Evolutionary conservation across 1,140 invertebrate species (phyloP).

Genomic region (Helicoverpa armigera): DNA sequence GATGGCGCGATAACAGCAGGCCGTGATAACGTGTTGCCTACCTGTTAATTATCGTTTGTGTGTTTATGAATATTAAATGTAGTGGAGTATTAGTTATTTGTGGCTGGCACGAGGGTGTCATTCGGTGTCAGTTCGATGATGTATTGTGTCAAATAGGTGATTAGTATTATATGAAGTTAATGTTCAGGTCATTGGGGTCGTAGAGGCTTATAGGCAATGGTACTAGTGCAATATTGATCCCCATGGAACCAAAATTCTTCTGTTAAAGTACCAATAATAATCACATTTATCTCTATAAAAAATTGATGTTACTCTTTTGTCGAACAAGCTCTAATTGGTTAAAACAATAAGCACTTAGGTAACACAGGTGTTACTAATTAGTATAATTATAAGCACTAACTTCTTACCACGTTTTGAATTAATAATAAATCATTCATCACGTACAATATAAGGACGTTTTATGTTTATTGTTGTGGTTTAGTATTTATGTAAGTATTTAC

Average conservation of each 20-base stretch:
- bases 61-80: slow-evolving; percentile 40
- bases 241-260: no score
- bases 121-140: not conserved
- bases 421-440: not conserved
- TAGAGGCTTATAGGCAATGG: no score
- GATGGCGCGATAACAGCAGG: slow-evolving; percentile 12
- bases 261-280: not conserved
- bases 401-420: not conserved
- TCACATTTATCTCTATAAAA: not conserved
- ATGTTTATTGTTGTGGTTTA: no score
- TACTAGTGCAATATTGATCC: no score
- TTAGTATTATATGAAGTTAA: not conserved
- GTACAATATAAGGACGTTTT: no score
- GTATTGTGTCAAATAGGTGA: not conserved
- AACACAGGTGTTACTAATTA: not conserved
- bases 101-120: slow-evolving; percentile 2
- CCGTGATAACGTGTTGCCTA: slow-evolving; percentile 32
- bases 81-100: slow-evolving; percentile 14
- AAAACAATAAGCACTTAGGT: not conserved
- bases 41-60: slow-evolving; percentile 36
- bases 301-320: not conserved
- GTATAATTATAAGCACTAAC: not conserved
- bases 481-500: no score
- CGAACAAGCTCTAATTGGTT: not conserved
- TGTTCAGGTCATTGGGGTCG: no score